These are phyloP conservation scores for Drosophila prosaltans DNA, from an alignment of 1,140 invertebrate species.

Conservation along the genomic window DNA sequence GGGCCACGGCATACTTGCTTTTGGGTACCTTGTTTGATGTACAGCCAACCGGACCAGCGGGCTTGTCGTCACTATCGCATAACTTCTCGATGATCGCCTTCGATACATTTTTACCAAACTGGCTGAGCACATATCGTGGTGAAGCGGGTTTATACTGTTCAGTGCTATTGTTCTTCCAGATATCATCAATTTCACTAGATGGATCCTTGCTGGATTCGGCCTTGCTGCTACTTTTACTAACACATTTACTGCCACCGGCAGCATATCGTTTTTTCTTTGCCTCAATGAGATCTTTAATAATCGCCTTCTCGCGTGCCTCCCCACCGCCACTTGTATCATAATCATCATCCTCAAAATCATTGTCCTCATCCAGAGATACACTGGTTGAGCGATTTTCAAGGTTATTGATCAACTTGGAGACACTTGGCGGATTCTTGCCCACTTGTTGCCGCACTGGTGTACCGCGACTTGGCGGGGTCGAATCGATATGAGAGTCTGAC, in stretches of 20 bases:
- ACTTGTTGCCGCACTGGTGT: conserved; percentile 43
- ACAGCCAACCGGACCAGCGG: neutral
- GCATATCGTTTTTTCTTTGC: conserved; percentile 56
- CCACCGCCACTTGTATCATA: conserved; percentile 47
- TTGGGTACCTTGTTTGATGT: conserved; percentile 57
- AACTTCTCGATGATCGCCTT: conserved; percentile 58
- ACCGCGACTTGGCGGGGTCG: conserved; percentile 43
- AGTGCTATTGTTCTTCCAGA: conserved; percentile 71
- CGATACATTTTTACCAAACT: conserved; percentile 65
- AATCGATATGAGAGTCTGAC: conserved; percentile 66
- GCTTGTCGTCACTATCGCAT: conserved; percentile 39
- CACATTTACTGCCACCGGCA: neutral
- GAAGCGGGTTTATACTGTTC: conserved; percentile 65
- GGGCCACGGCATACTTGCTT: conserved; percentile 59
- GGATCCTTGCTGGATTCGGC: conserved; percentile 23
- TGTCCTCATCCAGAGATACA: conserved; percentile 71
- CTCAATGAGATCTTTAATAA: conserved; percentile 56
- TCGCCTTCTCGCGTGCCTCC: conserved; percentile 42
- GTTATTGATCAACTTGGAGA: conserved; percentile 65
- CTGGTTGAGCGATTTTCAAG: conserved; percentile 71
- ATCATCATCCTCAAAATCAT: conserved; percentile 65
- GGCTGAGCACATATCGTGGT: conserved; percentile 63
- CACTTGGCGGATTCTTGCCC: conserved; percentile 45
- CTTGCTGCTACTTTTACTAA: conserved; percentile 27
- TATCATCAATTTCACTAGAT: conserved; percentile 60